Conservation (phyloP, 2,888 invertebrate genomes). For the Podotricha telesiphe region DNA sequence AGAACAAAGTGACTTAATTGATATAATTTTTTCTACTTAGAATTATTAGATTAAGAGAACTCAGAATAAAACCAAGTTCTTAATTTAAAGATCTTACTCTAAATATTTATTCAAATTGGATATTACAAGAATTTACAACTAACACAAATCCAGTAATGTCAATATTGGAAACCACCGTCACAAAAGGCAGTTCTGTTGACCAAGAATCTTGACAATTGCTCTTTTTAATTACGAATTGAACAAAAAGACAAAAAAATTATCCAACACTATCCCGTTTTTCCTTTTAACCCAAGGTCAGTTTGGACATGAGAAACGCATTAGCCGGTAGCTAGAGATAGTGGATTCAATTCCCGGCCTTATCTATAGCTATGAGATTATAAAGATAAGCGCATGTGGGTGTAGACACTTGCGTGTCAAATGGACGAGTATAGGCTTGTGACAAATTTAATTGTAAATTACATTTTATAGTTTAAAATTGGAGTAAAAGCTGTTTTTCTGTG, state of each 20-base stretch:
- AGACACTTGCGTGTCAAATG: slow-evolving; percentile 40
- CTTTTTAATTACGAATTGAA: slow-evolving; percentile 40
- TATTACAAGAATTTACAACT: too few relatives aligned
- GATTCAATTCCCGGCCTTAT: slow-evolving; percentile 60
- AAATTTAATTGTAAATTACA: slow-evolving; percentile 19
- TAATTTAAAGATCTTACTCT: too few relatives aligned
- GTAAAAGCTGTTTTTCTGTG: too few relatives aligned
- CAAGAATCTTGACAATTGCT: too few relatives aligned
- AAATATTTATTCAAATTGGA: too few relatives aligned
- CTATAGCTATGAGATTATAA: slow-evolving; percentile 61
- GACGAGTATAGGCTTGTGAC: slow-evolving; percentile 19
- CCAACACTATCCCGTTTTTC: slow-evolving; percentile 48
- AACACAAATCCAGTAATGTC: too few relatives aligned
- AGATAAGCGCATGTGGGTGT: slow-evolving; percentile 68
- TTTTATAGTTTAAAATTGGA: neutral
- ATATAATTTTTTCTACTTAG: too few relatives aligned
- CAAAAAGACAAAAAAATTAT: slow-evolving; percentile 42
- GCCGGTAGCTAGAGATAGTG: slow-evolving; percentile 66
- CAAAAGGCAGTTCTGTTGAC: too few relatives aligned
- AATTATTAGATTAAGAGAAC: too few relatives aligned
- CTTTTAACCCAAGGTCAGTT: slow-evolving; percentile 50
- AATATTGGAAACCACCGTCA: too few relatives aligned
- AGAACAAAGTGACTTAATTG: too few relatives aligned
- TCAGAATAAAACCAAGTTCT: too few relatives aligned
- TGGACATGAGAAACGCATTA: slow-evolving; percentile 79